Evolutionary conservation across 2,888 invertebrate genomes (phyloP), one percentile per base, ranked within the genome.

Genomic region (Uropetala carovei): DNA sequence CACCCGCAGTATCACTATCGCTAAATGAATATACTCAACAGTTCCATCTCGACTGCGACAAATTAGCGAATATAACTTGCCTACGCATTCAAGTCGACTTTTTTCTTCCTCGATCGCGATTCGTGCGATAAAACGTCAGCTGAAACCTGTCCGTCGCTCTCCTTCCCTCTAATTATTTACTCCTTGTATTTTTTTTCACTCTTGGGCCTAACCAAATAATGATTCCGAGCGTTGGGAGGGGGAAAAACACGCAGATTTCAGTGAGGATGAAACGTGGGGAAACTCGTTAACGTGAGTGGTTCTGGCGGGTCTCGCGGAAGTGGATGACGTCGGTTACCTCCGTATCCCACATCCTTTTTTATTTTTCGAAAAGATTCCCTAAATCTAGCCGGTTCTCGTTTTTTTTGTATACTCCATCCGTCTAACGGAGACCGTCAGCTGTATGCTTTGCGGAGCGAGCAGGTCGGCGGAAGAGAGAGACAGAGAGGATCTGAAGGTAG

Each of bases 161-260:
- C n/a, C 64, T 64, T n/a, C 64, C n/a, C 64, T 64, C 64, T 64
- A 64, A 64, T 64, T 64, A 64, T 64, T 64, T n/a, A n/a, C 64
- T n/a, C 8, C n/a, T 5, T 16, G 7, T 16, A 18, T 14, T 64
- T 64, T 64, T 11, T n/a, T 64, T n/a, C 16, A n/a, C 64, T n/a
- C n/a, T n/a, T n/a, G n/a, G n/a, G n/a, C 64, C n/a, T 64, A 64
- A 64, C 64, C 64, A 64, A 64, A 64, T 64, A 64, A 64, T 64
- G 64, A 64, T 64, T 64, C 64, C 7, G 14, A 64, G 64, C 64
- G 64, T n/a, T n/a, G n/a, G n/a, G n/a, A n/a, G n/a, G n/a, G n/a
- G 43, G 5, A 64, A 64, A 64, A 64, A 64, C n/a, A n/a, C 64
- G 13, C 16, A 64, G 64, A 64, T 16, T 64, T 11, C n/a, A 16